These are phyloP conservation scores for Protonemura montana DNA, from an alignment of 2,888 invertebrate species.

Conservation along the genomic window DNA sequence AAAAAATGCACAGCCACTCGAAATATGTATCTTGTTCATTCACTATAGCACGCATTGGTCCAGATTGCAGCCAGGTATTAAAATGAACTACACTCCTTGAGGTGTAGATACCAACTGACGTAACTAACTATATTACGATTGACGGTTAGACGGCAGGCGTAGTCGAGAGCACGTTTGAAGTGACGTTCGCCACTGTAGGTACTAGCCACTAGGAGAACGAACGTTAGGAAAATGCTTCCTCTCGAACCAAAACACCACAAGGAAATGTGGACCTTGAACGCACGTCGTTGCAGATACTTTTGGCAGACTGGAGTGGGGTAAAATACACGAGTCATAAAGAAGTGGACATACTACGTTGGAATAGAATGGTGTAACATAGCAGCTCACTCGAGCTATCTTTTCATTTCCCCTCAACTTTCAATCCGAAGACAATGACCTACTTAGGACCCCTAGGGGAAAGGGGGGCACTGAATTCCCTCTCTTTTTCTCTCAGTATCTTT, in stretches of 20 bases:
- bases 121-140: slow-evolving; percentile 1
- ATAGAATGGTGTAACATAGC: slow-evolving; percentile 18
- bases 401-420: slow-evolving; percentile 45
- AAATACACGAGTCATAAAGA: neutral
- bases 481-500: neutral
- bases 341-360: neutral
- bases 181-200: too few species aligned
- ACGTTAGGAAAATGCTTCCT: neutral
- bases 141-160: too few species aligned
- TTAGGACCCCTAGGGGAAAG: slow-evolving; percentile 39
- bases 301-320: slow-evolving; percentile 22
- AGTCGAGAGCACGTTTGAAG: too few species aligned
- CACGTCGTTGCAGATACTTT: slow-evolving; percentile 8
- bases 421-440: slow-evolving; percentile 49
- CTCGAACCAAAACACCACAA: neutral
- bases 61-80: neutral
- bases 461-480: slow-evolving; percentile 20
- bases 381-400: slow-evolving; percentile 1
- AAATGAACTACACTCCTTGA: neutral
- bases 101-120: neutral
- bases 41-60: neutral
- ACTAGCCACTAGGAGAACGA: neutral
- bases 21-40: neutral
- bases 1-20: neutral
- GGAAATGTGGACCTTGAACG: slow-evolving; percentile 1